Conservation (phyloP, 2,888 invertebrate species). For the Allygus modestus region DNA sequence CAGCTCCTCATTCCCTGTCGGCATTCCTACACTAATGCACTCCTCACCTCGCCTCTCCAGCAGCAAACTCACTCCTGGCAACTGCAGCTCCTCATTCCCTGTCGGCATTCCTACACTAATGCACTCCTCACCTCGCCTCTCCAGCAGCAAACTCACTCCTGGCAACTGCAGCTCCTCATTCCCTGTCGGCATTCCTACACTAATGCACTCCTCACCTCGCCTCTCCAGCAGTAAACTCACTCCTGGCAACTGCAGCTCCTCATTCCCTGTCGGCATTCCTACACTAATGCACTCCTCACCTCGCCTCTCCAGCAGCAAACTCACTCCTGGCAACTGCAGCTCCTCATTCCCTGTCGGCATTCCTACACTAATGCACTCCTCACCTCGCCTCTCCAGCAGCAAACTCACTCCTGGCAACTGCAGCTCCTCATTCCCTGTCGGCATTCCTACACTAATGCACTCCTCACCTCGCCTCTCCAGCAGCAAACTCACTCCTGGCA, state of each 20-base stretch:
- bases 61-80: not conserved
- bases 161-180: not conserved
- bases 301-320: too few species aligned
- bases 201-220: not conserved
- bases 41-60: not conserved
- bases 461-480: too few species aligned
- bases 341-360: too few species aligned
- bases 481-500: too few species aligned
- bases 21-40: too few species aligned
- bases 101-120: conserved; percentile 2
- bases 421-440: too few species aligned
- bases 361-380: too few species aligned
- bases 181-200: not conserved
- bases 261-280: conserved; percentile 12
- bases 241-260: not conserved
- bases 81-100: not conserved
- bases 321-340: too few species aligned
- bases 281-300: not conserved
- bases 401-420: too few species aligned
- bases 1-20: not conserved
- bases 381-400: too few species aligned
- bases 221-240: not conserved
- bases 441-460: too few species aligned
- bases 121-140: not conserved
- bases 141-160: too few species aligned